A percentile compares a stretch with the other conserved stretches of the same genome.
Evolutionary conservation across 37 sponge, comb jelly and placozoan species (phyloP).

Genomic region (Oopsacas minuta): DNA sequence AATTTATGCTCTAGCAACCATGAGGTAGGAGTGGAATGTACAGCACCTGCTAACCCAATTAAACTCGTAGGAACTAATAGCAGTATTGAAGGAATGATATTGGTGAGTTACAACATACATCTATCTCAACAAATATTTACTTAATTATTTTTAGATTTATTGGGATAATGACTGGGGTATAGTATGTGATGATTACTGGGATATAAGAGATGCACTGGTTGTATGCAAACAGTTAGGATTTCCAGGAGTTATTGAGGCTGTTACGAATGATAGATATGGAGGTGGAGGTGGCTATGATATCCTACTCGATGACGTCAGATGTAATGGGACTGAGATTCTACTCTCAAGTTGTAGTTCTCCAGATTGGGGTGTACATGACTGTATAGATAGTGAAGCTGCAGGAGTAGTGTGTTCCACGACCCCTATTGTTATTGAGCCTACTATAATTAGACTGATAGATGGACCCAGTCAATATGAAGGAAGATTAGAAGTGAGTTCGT

Average conservation of each 20-base stretch:
- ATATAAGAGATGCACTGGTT: neutral
- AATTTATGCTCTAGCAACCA: neutral
- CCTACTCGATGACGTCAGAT: neutral
- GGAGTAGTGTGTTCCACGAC: neutral
- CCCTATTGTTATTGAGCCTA: neutral
- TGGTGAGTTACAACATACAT: conserved; percentile 24
- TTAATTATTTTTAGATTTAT: neutral
- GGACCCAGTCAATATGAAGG: neutral
- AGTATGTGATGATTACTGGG: neutral
- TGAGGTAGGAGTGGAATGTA: neutral
- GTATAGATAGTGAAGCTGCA: neutral
- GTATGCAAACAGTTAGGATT: neutral
- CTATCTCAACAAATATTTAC: too few species aligned
- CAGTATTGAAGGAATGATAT: conserved; percentile 34
- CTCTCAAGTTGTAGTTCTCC: neutral
- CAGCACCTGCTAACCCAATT: neutral
- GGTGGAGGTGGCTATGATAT: neutral
- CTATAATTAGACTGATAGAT: neutral
- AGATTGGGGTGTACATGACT: conserved; percentile 9
- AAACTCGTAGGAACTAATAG: neutral
- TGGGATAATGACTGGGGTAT: neutral
- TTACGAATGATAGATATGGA: neutral
- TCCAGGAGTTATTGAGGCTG: neutral
- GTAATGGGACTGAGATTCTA: neutral
- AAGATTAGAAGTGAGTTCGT: neutral